Evolutionary conservation across 92 coral and sea anemone genomes (phyloP), one percentile per base, ranked within the genome.

Genomic region (Umimayanthus chanpuru): DNA sequence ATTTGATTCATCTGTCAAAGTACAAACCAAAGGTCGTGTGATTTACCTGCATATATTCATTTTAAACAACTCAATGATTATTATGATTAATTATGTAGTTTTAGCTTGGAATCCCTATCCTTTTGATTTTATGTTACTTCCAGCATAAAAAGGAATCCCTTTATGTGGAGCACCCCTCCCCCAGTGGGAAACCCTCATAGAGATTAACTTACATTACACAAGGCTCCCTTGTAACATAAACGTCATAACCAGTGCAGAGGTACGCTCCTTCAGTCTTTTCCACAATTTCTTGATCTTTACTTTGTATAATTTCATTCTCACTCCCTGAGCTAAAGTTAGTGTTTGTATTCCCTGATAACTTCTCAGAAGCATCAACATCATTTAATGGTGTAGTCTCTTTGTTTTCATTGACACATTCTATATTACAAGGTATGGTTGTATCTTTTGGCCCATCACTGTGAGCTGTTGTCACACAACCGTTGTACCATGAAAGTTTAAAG

Each of bases 231-330:
- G 99, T 97, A 16, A 93, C 90, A 87, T 97, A 97, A 23, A 97
- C 85, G 88, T 97, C 99, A 90, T 95, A 97, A 90, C 99, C 99
- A 77, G 98, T 97, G 87, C 99, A 95, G 49, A 97, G 80, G 79
- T 97, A 97, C 38, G 98, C 93, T 64, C 61, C 83, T 67, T 88
- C 86, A 30, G 70, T 30, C 74, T 44, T 86, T 29, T 90, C 81
- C 23, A 26, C 65, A n/a, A 61, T 26, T 25, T 71, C 36, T 83
- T 56, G 71, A 16, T 56, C 56, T 43, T 30, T n/a, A 32, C n/a
- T 15, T 21, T 79, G 41, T 44, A 20, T 12, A 23, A 36, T 43
- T 16, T 76, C 16, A 5, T 36, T 68, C 39, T 18, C 26, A 30
- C 39, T 26, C 20, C 61, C 82, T 44, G 79, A 38, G 39, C 80